Conservation (phyloP, 2,888 invertebrate species). For the Scrobipalpa atriplicella region DNA sequence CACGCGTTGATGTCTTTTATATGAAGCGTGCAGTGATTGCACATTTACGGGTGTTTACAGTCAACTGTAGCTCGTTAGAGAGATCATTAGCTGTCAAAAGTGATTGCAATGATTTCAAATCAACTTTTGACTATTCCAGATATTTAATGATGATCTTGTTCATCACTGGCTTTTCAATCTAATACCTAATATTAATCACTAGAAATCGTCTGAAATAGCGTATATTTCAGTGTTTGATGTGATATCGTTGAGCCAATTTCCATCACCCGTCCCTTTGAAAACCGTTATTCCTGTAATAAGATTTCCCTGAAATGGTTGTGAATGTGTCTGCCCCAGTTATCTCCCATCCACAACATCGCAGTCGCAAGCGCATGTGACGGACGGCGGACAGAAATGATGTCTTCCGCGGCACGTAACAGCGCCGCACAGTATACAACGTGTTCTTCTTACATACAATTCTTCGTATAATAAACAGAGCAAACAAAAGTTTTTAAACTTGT, state of each 20-base stretch:
- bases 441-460: not conserved
- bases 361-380: not conserved
- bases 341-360: not conserved
- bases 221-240: not conserved
- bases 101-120: slow-evolving; percentile 4
- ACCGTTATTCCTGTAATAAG: not conserved
- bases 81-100: not conserved
- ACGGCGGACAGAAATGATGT: not conserved
- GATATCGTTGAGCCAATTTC: not conserved
- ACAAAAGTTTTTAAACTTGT: too few species aligned
- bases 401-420: slow-evolving; percentile 5
- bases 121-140: not conserved
- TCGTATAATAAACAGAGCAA: not conserved
- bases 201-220: too few species aligned
- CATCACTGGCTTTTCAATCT: not conserved
- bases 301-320: not conserved
- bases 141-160: not conserved
- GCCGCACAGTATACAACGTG: not conserved
- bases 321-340: not conserved
- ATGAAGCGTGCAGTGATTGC: slow-evolving; percentile 11
- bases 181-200: not conserved
- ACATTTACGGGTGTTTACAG: not conserved
- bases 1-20: slow-evolving; percentile 16
- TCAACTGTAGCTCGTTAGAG: not conserved
- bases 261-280: too few species aligned